A percentile compares a stretch with the other conserved stretches of the same genome.
These are phyloP conservation scores for Coenobita brevimanus DNA, from an alignment of 1,140 invertebrate genomes.

Conservation along the genomic window DNA sequence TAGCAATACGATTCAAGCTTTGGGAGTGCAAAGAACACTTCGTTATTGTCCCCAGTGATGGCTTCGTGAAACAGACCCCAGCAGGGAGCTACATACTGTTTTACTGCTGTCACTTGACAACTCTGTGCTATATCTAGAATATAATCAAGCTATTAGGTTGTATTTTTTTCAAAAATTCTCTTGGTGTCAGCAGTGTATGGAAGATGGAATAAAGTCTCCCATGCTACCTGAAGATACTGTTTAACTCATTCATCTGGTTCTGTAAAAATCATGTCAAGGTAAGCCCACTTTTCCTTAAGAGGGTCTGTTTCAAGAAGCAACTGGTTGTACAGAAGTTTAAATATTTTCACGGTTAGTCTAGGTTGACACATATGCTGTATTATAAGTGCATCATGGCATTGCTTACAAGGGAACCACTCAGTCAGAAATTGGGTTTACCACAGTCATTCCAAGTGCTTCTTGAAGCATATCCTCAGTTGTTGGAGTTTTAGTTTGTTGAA, in stretches of 20 bases:
- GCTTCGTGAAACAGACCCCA: slow-evolving; percentile 67
- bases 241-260: slow-evolving; percentile 42
- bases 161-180: slow-evolving; percentile 41
- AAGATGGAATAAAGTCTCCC: slow-evolving; percentile 45
- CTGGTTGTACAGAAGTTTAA: too few species aligned
- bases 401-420: slow-evolving; percentile 23
- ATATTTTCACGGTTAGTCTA: too few species aligned
- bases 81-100: slow-evolving; percentile 51
- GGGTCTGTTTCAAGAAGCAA: slow-evolving; percentile 67
- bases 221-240: slow-evolving; percentile 56
- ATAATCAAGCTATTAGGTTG: not conserved
- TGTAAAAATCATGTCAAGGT: slow-evolving; percentile 53
- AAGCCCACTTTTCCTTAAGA: slow-evolving; percentile 60
- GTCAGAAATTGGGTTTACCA: slow-evolving; percentile 6
- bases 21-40: too few species aligned
- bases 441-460: slow-evolving; percentile 45
- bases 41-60: slow-evolving; percentile 21
- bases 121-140: not conserved
- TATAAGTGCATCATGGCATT: slow-evolving; percentile 13
- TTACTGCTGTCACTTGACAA: slow-evolving; percentile 54
- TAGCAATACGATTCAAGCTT: slow-evolving; percentile 3
- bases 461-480: slow-evolving; percentile 52
- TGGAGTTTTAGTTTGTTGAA: slow-evolving; percentile 6
- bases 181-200: slow-evolving; percentile 59
- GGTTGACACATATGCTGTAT: too few species aligned